Evolutionary conservation across 2,797 vertebrate genomes (phyloP), one percentile per base, ranked within the genome.

Genomic region (Lutjanus campechanus): DNA sequence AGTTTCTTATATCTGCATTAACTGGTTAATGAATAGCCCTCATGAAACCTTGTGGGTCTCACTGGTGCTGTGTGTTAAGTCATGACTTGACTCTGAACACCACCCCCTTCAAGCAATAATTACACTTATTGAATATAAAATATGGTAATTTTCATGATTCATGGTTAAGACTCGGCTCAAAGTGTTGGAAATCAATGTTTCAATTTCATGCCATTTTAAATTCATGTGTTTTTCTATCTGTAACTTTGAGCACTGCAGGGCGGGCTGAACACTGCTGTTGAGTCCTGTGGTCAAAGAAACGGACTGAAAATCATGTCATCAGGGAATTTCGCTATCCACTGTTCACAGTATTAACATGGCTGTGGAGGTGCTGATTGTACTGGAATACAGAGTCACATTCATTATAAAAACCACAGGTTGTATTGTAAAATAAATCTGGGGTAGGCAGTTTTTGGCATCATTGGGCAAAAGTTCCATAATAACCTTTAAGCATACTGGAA

Each of bases 1-100:
- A 2, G 2, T 36, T 9, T 15, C 70, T 79, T 81, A 69, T 74
- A 77, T 82, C 69, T 79, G 36, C 60, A 84, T 86, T 89, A 82
- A 79, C 63, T 66, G 55, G 62, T 64, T 82, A 88, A 87, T 86
- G 84, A 82, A 70, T 50, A 47, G 16, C 43, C 67, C 10, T 40
- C 80, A 76, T 22, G 69, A 78, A 77, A 77, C 73, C 74, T 55
- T 44, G 62, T 17, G 22, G 19, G 11, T 53, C 1, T 11, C 55
- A 8, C 16, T 7, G 56, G 17, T 10, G 50, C 72, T 68, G 79
- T 44, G 56, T 58, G 80, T 77, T 66, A 36, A 66, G 41, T 74
- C 55, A 36, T 66, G 60, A 55, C 66, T 49, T 73, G 76, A 77
- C 81, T 77, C 77, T 61, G 13, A 84, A 77, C 78, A 76, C 70